Conservation (phyloP, 1,140 invertebrate genomes). For the Diabrotica undecimpunctata region DNA sequence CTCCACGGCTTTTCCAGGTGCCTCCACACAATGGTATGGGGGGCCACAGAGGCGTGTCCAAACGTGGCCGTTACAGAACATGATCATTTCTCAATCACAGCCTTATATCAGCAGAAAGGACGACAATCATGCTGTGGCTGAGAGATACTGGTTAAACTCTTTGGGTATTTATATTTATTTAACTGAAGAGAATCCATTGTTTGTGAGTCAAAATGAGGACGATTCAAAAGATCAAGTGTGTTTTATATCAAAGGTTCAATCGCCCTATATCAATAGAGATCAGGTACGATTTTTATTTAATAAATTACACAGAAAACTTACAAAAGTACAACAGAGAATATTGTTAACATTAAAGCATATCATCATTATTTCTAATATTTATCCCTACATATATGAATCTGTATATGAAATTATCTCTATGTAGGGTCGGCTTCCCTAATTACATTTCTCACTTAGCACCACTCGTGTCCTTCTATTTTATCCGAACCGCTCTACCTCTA, state of each 20-base stretch:
- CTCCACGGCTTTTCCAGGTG: background rate
- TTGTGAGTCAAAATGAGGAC: constrained; percentile 65
- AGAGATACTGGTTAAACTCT: constrained; percentile 74
- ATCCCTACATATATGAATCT: no score
- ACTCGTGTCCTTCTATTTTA: no score
- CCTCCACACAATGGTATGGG: constrained; percentile 24
- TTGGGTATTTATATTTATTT: constrained; percentile 63
- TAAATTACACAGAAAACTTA: no score
- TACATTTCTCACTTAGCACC: no score
- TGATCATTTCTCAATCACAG: constrained; percentile 52
- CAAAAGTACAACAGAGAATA: no score
- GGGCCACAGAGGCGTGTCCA: constrained; percentile 24
- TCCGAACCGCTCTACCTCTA: no score
- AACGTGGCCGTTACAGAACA: constrained; percentile 62
- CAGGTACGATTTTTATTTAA: constrained; percentile 12
- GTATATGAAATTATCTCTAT: no score
- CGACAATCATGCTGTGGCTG: constrained; percentile 62
- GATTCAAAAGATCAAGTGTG: constrained; percentile 49
- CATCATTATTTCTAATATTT: no score
- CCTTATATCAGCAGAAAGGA: constrained; percentile 57
- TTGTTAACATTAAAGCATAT: no score
- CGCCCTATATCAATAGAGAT: constrained; percentile 27
- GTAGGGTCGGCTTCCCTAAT: no score
- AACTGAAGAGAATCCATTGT: constrained; percentile 61
- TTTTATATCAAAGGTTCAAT: constrained; percentile 28